A percentile compares a stretch with the other conserved stretches of the same genome.
These are phyloP conservation scores for Protodeltote pygarga DNA, from an alignment of 2,888 invertebrate genomes.

Conservation along the genomic window DNA sequence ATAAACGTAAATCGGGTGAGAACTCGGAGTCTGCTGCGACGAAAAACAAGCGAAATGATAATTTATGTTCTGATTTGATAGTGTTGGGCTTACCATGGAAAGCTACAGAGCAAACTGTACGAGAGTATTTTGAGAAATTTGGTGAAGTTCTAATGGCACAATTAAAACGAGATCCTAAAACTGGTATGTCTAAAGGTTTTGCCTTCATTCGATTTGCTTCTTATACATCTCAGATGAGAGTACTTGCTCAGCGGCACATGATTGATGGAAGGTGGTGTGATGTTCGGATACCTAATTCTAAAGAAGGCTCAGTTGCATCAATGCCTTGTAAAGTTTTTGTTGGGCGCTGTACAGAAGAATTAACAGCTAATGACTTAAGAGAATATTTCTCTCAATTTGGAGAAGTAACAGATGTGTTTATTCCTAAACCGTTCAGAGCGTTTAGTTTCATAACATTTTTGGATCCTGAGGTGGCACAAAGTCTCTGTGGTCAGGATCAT, in stretches of 20 bases:
- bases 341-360: constrained; percentile 94
- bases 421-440: constrained; percentile 94
- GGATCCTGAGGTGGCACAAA: constrained; percentile 93
- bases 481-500: constrained; percentile 93
- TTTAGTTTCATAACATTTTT: constrained; percentile 95
- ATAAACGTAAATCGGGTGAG: constrained; percentile 97
- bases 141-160: constrained; percentile 99
- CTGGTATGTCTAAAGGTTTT: constrained; percentile 99
- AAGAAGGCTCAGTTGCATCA: constrained; percentile 91
- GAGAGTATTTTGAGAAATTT: constrained; percentile 98
- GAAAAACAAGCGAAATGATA: constrained; percentile 97
- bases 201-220: constrained; percentile 98
- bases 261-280: constrained; percentile 99
- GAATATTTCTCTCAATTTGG: constrained; percentile 94
- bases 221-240: constrained; percentile 97
- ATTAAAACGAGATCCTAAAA: constrained; percentile 96
- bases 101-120: constrained; percentile 97
- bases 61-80: constrained; percentile 98
- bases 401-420: constrained; percentile 95
- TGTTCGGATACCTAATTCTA: constrained; percentile 99
- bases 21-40: constrained; percentile 93
- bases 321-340: constrained; percentile 95
- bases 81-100: constrained; percentile 99
- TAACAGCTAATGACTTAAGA: constrained; percentile 92
- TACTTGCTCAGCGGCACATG: constrained; percentile 97